These are phyloP conservation scores for Amia ocellicauda DNA, from an alignment of 2,113 vertebrate species.

Conservation along the genomic window DNA sequence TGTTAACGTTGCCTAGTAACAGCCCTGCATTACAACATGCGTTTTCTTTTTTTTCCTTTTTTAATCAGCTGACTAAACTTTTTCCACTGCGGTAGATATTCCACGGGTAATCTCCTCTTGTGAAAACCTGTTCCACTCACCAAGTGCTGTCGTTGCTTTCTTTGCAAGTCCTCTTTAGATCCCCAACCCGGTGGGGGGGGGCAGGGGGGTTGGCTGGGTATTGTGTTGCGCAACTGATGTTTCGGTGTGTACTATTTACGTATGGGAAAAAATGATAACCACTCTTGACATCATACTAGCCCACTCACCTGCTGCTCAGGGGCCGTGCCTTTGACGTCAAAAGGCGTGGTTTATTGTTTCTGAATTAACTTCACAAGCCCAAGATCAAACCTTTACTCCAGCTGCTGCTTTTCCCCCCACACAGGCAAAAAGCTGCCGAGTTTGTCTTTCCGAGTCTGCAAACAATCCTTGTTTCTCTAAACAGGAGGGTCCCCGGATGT, in stretches of 20 bases:
- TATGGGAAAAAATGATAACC: not conserved
- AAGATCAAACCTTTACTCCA: not conserved
- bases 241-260: not conserved
- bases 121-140: conserved; percentile 50
- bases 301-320: not conserved
- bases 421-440: too few species aligned
- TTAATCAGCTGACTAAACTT: conserved; percentile 61
- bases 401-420: too few species aligned
- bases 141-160: conserved; percentile 15
- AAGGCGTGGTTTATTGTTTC: not conserved
- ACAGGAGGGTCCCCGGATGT: too few species aligned
- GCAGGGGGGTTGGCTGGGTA: not conserved
- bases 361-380: not conserved
- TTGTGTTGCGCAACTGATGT: not conserved
- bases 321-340: not conserved
- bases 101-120: conserved; percentile 42
- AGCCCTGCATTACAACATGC: conserved; percentile 54
- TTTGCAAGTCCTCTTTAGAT: not conserved
- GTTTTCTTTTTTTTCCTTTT: conserved; percentile 32
- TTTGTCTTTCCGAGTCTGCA: too few species aligned
- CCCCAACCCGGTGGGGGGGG: not conserved
- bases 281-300: not conserved
- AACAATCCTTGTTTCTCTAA: too few species aligned
- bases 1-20: conserved; percentile 62
- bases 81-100: conserved; percentile 56